Base-by-base conservation (phyloP, 2,113 vertebrate species). In the Formicarius rufipectus region DNA sequence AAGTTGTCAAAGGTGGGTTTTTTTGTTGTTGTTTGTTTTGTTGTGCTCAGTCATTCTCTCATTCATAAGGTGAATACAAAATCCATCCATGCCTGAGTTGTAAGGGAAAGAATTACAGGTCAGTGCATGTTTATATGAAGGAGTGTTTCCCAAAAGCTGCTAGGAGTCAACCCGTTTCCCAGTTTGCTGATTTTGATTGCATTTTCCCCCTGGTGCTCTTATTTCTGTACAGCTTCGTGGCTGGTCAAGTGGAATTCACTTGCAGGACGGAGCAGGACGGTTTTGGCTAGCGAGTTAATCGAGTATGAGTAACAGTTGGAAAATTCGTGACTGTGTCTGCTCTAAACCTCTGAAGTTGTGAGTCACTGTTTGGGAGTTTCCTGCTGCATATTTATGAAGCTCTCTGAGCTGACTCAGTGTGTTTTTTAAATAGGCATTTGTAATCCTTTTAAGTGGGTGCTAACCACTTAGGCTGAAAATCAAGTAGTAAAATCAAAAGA, bases 351-450 rank as follows among this genome's bases (percentile, higher is more conserved):
- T 89, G 74, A 93, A 93, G 80, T 72, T 90, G 52, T 97, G 96
- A 97, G 87, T 96, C 96, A 95, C 50, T 89, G 80, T 95, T 96
- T 95, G 93, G 94, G 96, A 95, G 89, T 96, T 95, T 97, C 96
- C 94, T 95, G 63, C 66, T 95, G 92, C 91, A 87, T 97, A 91
- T 97, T 96, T 94, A 94, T 95, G 85, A 84, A 87, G 68, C 68
- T 85, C 62, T 91, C 44, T n/a, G 64, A 85, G 89, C 85, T 94
- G 93, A 97, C 77, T 95, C 95, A 90, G 72, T 87, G 84, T 93
- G 66, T 73, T 86, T 96, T 95, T 94, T 76, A 92, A 95, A 89
- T 89, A 93, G 93, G 82, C 73, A 56, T 93, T 93, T 95, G 84
- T 89, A 89, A 81, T 90, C 2, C 9, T 91, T 80, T 90, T 66